Percentiles rank a stretch among this genome's conserved stretches.
phyloP scores from a whole-genome alignment of 2,888 invertebrate genomes.

The Celastrina argiolus region DNA sequence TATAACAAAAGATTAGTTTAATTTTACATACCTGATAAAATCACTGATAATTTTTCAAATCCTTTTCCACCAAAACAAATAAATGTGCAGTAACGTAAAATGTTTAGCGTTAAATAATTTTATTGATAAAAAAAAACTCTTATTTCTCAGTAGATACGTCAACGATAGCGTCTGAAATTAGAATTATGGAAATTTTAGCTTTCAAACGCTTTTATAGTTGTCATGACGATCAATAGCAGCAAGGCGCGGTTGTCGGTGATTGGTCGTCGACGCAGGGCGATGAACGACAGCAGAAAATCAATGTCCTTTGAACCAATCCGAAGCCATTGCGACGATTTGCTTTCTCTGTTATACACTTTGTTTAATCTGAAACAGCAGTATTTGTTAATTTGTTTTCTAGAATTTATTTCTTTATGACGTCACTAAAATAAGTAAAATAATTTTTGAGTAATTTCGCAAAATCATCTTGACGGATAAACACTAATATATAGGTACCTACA shows the following conservation, averaged over 20 bases:
- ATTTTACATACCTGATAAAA: neutral
- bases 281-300: conserved; percentile 4
- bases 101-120: no score
- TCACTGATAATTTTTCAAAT: conserved; percentile 9
- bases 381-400: neutral
- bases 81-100: neutral
- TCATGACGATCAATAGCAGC: conserved; percentile 34
- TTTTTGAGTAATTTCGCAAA: neutral
- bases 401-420: neutral
- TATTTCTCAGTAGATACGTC: conserved; percentile 21
- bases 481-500: no score
- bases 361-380: neutral
- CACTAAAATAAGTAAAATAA: neutral
- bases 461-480: no score
- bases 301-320: neutral
- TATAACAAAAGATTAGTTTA: neutral
- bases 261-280: neutral
- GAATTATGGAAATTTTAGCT: conserved; percentile 21
- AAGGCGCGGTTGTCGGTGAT: conserved; percentile 21
- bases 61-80: neutral
- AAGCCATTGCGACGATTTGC: conserved; percentile 14
- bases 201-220: conserved; percentile 29
- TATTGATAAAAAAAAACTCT: neutral
- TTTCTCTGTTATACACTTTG: neutral
- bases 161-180: conserved; percentile 24